Evolutionary conservation across 2,113 vertebrate species (phyloP).

Genomic region (Gulo gulo): DNA sequence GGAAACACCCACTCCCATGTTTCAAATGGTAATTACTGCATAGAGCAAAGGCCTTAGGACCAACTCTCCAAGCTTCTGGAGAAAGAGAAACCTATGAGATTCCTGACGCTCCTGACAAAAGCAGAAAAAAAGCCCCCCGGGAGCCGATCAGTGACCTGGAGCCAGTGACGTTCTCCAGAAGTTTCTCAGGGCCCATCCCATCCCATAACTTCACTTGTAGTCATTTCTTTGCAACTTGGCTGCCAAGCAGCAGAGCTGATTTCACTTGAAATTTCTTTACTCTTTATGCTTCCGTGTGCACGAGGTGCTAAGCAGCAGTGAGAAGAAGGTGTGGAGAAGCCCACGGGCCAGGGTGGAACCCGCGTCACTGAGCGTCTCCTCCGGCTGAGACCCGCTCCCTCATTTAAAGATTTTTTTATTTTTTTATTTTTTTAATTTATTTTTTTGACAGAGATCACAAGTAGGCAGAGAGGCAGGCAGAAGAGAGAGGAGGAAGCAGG

Average conservation of each 20-base stretch:
- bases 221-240: neutral
- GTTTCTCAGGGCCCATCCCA: neutral
- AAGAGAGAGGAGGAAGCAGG: no score
- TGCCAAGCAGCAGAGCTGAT: no score
- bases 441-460: no score
- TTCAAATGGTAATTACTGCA: neutral
- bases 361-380: accelerated
- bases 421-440: no score
- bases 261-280: neutral
- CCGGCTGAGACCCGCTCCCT: accelerated
- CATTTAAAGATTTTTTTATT: accelerated
- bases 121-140: neutral
- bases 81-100: accelerated
- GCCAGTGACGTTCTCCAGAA: neutral
- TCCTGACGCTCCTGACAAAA: no score
- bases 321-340: neutral
- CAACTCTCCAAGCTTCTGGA: neutral
- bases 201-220: neutral
- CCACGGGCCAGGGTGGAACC: accelerated
- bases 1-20: conserved; percentile 22
- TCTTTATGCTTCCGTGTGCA: accelerated
- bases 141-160: neutral
- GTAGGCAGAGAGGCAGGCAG: no score
- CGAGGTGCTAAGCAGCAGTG: neutral
- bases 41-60: neutral